Conservation (phyloP, 1,140 invertebrate species). For the Panulirus ornatus region DNA sequence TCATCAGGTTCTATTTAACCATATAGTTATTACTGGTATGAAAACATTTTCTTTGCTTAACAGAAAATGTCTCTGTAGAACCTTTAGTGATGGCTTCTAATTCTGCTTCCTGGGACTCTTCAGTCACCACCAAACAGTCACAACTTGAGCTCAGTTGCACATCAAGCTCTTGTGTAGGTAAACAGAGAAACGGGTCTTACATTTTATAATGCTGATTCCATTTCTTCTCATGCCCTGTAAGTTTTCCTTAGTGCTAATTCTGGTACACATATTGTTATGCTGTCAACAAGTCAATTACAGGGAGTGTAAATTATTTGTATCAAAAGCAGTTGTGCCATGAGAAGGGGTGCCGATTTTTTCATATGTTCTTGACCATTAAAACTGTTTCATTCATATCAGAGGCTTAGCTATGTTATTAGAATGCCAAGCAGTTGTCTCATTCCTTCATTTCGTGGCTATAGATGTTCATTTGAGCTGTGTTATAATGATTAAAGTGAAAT, state of each 20-base stretch:
- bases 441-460: background rate
- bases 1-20: slow-evolving; percentile 28
- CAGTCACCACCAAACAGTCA: slow-evolving; percentile 1
- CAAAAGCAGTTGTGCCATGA: slow-evolving; percentile 10
- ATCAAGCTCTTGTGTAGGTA: background rate
- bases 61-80: background rate
- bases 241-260: slow-evolving; percentile 3
- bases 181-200: slow-evolving; percentile 32
- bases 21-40: background rate
- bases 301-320: slow-evolving; percentile 18
- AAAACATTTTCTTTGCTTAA: background rate
- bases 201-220: slow-evolving; percentile 21
- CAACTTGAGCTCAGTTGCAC: slow-evolving; percentile 15
- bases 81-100: background rate
- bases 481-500: background rate
- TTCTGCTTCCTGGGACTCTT: background rate
- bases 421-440: background rate
- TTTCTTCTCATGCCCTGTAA: slow-evolving; percentile 6
- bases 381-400: slow-evolving; percentile 8
- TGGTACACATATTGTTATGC: background rate
- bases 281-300: background rate
- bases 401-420: background rate
- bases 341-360: background rate
- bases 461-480: too few relatives aligned
- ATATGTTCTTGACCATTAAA: background rate